phyloP scores from a whole-genome alignment of 2,797 vertebrate genomes.

The Cichlasoma orientale region DNA sequence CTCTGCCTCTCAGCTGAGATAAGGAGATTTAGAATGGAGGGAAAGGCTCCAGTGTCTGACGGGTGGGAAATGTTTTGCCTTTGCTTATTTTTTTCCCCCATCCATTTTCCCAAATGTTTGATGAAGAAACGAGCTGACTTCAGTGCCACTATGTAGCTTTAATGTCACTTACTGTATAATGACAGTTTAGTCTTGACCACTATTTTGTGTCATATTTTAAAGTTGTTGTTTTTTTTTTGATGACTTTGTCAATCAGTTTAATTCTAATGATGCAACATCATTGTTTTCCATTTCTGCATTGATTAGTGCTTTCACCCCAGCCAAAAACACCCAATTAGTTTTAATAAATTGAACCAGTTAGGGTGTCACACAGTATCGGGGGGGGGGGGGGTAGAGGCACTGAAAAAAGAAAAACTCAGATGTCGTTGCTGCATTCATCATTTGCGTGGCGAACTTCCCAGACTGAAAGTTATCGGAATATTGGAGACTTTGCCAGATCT shows the following conservation, averaged over 20 bases:
- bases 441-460: not conserved
- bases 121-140: conserved; percentile 12
- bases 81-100: conserved; percentile 7
- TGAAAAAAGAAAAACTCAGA: not conserved
- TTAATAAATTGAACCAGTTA: not conserved
- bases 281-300: not conserved
- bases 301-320: not conserved
- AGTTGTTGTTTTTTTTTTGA: not conserved
- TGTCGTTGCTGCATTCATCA: not conserved
- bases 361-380: not conserved
- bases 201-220: not conserved
- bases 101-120: not conserved
- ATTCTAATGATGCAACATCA: not conserved
- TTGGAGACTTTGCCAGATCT: not conserved
- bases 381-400: no score
- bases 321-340: not conserved
- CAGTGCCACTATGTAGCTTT: not conserved
- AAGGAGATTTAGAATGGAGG: conserved; percentile 45
- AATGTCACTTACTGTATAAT: not conserved
- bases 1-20: conserved; percentile 48
- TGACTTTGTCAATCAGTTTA: not conserved
- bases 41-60: conserved; percentile 23
- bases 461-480: not conserved
- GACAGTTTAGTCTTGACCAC: not conserved
- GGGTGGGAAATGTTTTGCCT: conserved; percentile 23